Evolutionary conservation across 2,797 vertebrate genomes (phyloP).

Genomic region (Malurus splendens): DNA sequence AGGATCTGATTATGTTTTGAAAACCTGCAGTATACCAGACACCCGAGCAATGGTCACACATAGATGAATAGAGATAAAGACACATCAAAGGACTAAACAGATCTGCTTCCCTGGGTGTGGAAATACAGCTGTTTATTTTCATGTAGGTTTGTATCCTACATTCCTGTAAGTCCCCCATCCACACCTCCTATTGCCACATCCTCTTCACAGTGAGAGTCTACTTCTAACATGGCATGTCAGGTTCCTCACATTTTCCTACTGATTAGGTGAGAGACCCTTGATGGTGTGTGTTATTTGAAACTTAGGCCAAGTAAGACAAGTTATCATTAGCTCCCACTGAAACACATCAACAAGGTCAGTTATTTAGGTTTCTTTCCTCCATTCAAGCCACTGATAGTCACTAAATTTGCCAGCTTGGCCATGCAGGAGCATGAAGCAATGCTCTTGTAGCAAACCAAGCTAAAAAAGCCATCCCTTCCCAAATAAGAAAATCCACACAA

Average conservation of each 20-base stretch:
- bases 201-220: background rate
- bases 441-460: background rate
- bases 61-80: background rate
- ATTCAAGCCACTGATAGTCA: background rate
- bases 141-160: background rate
- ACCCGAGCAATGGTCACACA: background rate
- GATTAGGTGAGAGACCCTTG: background rate
- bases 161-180: background rate
- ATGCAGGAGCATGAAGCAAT: background rate
- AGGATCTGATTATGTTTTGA: background rate
- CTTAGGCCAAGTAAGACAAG: background rate
- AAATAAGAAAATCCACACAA: conserved; percentile 5
- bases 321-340: background rate
- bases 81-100: background rate
- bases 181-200: background rate
- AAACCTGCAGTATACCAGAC: background rate
- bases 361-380: background rate
- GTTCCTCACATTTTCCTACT: background rate
- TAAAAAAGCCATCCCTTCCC: background rate
- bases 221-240: background rate
- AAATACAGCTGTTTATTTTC: background rate
- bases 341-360: background rate
- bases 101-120: background rate
- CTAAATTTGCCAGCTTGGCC: background rate
- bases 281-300: background rate